Evolutionary conservation across 2,113 vertebrate species (phyloP).

Genomic region (Upupa epops): DNA sequence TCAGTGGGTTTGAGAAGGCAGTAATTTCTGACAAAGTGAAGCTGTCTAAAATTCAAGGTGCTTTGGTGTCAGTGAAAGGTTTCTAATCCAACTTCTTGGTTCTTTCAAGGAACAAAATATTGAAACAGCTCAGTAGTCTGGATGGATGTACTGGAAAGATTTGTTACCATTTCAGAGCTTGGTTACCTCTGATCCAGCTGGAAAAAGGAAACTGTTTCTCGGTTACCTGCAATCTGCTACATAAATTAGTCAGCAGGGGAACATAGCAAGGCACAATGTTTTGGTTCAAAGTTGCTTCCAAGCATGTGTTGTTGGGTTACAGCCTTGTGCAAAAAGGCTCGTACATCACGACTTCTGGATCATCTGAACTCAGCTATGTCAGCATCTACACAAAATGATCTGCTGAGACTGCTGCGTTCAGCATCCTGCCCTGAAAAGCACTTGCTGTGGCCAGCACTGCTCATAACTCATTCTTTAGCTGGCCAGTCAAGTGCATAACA

Average conservation of each 20-base stretch:
- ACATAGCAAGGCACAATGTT: not conserved
- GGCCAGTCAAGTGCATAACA: not conserved
- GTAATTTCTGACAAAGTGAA: not conserved
- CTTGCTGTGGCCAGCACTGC: not conserved
- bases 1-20: not conserved
- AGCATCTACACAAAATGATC: not conserved
- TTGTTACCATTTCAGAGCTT: not conserved
- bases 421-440: not conserved
- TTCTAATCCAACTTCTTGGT: not conserved
- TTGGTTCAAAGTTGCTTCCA: not conserved
- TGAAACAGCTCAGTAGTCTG: not conserved
- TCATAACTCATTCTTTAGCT: not conserved
- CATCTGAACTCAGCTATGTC: not conserved
- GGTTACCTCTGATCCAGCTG: not conserved
- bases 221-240: constrained; percentile 6
- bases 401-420: not conserved
- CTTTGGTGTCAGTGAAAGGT: not conserved
- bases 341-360: not conserved
- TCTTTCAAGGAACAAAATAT: not conserved
- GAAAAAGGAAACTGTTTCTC: not conserved
- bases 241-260: constrained; percentile 2
- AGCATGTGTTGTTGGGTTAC: not conserved
- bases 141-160: not conserved
- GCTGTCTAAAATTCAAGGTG: not conserved
- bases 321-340: not conserved